Base-by-base conservation (phyloP, 2,113 vertebrate species). In the Toxostoma redivivum region DNA sequence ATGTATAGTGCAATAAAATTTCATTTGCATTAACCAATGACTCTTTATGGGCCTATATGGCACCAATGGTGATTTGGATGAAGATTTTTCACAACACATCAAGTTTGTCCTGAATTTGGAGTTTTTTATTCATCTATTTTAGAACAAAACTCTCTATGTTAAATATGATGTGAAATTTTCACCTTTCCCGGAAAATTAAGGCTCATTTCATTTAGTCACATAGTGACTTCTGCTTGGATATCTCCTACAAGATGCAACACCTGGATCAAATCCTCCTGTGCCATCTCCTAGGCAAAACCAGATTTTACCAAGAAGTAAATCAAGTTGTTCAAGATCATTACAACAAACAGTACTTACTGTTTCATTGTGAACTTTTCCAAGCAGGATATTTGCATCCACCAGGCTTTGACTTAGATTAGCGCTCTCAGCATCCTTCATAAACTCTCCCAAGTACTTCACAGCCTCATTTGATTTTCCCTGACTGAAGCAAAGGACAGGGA, bases 341-440 rank as follows among this genome's bases (percentile, higher is more conserved):
- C 31, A 66, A 47, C 48, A 92, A 57, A 7, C 11, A 84, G 30
- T 92, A 97, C 98, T 98, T 92, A 98, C 98, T 72, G 60, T 97
- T 93, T 96, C 81, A 66, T 98, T 98, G 86, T 98, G 97, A 94
- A 98, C 96, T 73, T 98, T 98, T 23, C 98, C 98, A 57, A 98
- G 97, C 54, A 98, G 96, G 2, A 96, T 58, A 71, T 97, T 96
- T 13, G 97, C 97, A 96, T 96, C 97, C 82, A 98, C 94, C 33
- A 98, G 37, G 66, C 98, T 97, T 31, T 94, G 94, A 51, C 31
- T 96, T 45, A 98, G 96, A 28, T 95, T 83, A 78, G 94, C 56
- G 0, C 89, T 97, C 85, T 96, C 96, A 66, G 98, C 96, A 95
- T 97, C 71, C 42, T 92, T 91, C 89, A 98, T 80, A 90, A 98